These are phyloP conservation scores for Sesamia nonagrioides DNA, from an alignment of 1,140 invertebrate species.

Conservation along the genomic window DNA sequence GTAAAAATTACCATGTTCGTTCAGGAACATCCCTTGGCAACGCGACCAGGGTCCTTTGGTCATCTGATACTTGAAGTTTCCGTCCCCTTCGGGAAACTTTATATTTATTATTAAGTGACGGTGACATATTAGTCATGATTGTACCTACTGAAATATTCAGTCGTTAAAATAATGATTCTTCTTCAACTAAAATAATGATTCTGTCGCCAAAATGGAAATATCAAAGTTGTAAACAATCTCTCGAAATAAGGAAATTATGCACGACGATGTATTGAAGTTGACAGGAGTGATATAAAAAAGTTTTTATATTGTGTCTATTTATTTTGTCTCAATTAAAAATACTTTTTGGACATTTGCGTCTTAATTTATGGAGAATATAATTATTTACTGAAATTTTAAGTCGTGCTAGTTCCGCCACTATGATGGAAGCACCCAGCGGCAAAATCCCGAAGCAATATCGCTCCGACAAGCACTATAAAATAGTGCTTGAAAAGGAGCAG, in stretches of 20 bases:
- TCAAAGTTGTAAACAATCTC: conserved; percentile 26
- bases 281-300: too few relatives aligned
- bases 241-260: not conserved
- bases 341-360: too few relatives aligned
- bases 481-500: too few relatives aligned
- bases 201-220: conserved; percentile 2
- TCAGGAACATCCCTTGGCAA: conserved; percentile 79
- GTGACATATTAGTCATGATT: not conserved
- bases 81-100: conserved; percentile 73
- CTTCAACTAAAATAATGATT: not conserved
- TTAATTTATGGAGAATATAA: too few relatives aligned
- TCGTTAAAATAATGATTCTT: not conserved
- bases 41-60: conserved; percentile 68
- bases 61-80: conserved; percentile 71
- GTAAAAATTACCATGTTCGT: conserved; percentile 69
- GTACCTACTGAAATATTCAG: not conserved
- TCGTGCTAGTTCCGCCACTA: too few relatives aligned
- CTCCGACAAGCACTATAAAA: too few relatives aligned
- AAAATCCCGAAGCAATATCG: too few relatives aligned
- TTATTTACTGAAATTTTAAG: too few relatives aligned
- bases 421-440: too few relatives aligned
- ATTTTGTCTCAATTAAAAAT: too few relatives aligned
- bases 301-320: too few relatives aligned
- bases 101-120: conserved; percentile 65
- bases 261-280: too few relatives aligned